phyloP scores from a whole-genome alignment of 2,113 vertebrate species.

The Sigmodon hispidus region DNA sequence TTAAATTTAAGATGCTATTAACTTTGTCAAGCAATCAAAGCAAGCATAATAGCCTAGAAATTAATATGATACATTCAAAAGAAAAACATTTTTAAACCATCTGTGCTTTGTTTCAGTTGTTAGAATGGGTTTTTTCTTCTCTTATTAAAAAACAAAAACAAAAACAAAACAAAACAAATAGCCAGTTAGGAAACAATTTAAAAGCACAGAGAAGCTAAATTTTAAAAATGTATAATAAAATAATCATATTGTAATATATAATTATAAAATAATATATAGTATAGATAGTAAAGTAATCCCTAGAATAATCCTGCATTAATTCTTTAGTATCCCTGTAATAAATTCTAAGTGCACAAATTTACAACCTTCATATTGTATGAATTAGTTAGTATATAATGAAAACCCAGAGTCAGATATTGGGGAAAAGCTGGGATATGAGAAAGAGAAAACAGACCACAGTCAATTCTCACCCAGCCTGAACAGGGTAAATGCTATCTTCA shows the following conservation, averaged over 20 bases:
- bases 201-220: neutral
- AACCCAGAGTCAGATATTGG: no score
- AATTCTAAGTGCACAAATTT: neutral
- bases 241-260: neutral
- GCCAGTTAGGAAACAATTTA: neutral
- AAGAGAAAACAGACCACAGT: no score
- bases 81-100: neutral
- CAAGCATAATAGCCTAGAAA: constrained; percentile 15
- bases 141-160: neutral
- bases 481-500: no score
- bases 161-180: no score
- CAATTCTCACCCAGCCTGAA: no score
- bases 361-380: neutral
- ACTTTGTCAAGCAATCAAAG: constrained; percentile 18
- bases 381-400: no score
- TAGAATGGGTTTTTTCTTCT: neutral
- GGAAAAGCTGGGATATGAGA: no score
- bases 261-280: neutral
- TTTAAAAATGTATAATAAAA: neutral
- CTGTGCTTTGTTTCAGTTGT: neutral
- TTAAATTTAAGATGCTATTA: constrained; percentile 29
- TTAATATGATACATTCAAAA: constrained; percentile 25
- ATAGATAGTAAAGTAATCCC: neutral
- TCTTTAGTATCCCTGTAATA: neutral
- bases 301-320: neutral